Conservation (phyloP, 2,113 vertebrate species). For the Eptatretus burgeri region DNA sequence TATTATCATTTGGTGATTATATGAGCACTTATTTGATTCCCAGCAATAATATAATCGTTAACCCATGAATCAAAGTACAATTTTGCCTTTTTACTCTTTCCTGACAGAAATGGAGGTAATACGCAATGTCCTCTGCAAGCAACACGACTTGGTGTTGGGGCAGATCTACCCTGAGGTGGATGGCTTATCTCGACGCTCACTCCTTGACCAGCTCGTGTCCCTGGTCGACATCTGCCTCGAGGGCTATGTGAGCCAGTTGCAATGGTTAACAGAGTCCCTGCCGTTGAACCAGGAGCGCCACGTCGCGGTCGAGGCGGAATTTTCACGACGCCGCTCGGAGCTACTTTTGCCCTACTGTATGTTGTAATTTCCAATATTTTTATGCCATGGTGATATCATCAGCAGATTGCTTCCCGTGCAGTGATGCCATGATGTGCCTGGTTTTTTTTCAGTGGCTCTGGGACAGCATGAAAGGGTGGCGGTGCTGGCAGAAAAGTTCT, state of each 20-base stretch:
- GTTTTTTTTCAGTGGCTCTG: conserved; percentile 32
- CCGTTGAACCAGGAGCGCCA: conserved; percentile 35
- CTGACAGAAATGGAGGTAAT: too few relatives aligned
- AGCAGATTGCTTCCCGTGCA: not conserved
- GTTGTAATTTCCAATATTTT: not conserved
- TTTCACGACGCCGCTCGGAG: conserved; percentile 42
- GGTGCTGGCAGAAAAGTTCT: conserved; percentile 70
- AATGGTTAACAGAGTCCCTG: conserved; percentile 29
- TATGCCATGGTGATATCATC: not conserved
- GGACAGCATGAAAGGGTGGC: conserved; percentile 61
- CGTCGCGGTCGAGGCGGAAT: conserved; percentile 45
- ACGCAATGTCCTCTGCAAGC: conserved; percentile 11
- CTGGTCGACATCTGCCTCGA: conserved; percentile 46
- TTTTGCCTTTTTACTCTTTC: too few relatives aligned
- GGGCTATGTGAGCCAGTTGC: conserved; percentile 50
- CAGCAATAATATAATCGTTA: too few relatives aligned
- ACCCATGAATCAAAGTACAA: too few relatives aligned
- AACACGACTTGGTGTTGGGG: conserved; percentile 43
- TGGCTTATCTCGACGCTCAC: conserved; percentile 29
- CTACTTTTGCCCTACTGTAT: conserved; percentile 23
- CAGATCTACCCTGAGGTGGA: conserved; percentile 49
- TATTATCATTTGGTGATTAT: too few relatives aligned
- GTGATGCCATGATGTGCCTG: not conserved
- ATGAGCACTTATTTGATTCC: too few relatives aligned
- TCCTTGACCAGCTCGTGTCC: conserved; percentile 56